Percentiles rank a stretch among this genome's conserved stretches.
Conservation (phyloP, 2,888 invertebrate species). For the Conops quadrifasciatus region DNA sequence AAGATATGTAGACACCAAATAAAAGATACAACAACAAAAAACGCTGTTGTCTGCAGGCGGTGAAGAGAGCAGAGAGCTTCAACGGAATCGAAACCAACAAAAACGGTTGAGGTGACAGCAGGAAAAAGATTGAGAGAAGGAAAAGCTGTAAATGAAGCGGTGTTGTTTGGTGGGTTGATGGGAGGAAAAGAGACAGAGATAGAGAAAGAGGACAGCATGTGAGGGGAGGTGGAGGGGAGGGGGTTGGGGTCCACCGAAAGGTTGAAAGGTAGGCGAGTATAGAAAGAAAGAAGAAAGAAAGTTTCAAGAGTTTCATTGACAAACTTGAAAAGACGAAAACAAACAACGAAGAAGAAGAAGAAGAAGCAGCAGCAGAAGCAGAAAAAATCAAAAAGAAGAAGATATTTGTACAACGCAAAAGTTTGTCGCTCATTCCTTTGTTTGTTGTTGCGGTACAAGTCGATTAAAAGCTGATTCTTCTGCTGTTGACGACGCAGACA, state of each 20-base stretch:
- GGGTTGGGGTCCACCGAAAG: too few relatives aligned
- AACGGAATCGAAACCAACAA: not conserved
- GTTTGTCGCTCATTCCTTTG: too few relatives aligned
- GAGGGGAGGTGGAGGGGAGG: too few relatives aligned
- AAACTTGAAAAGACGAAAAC: slow-evolving; percentile 17
- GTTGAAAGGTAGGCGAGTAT: too few relatives aligned
- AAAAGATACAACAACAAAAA: too few relatives aligned
- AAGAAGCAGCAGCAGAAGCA: too few relatives aligned
- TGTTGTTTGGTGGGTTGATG: not conserved
- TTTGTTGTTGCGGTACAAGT: slow-evolving; percentile 24
- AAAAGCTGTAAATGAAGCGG: slow-evolving; percentile 15
- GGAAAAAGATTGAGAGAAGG: not conserved
- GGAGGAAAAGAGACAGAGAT: not conserved
- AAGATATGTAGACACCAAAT: not conserved
- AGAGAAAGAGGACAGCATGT: not conserved
- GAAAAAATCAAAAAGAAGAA: too few relatives aligned
- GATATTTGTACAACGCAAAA: not conserved
- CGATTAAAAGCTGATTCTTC: slow-evolving; percentile 10
- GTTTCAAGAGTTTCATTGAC: slow-evolving; percentile 33
- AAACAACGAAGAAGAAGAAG: too few relatives aligned
- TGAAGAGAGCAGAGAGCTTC: too few relatives aligned
- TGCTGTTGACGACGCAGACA: not conserved
- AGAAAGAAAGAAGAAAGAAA: slow-evolving; percentile 23
- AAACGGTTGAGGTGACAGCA: not conserved
- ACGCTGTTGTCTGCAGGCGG: too few relatives aligned